These are phyloP conservation scores for Anadara kagoshimensis DNA, from an alignment of 1,140 invertebrate genomes.

Conservation along the genomic window DNA sequence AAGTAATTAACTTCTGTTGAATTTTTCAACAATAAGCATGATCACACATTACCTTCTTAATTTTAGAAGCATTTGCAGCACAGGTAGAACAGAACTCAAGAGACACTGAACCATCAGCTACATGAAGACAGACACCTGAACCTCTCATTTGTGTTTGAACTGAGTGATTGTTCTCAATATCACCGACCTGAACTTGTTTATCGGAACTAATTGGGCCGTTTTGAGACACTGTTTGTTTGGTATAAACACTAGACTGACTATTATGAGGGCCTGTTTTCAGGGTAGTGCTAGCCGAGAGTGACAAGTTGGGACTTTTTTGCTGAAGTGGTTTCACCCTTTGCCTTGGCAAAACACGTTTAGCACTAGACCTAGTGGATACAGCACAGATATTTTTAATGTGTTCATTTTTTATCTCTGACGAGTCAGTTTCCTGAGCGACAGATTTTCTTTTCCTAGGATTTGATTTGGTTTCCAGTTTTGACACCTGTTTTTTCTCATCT, in stretches of 20 bases:
- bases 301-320: no score
- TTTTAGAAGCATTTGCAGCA: conserved; percentile 18
- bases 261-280: background rate
- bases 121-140: conserved; percentile 27
- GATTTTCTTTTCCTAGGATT: conserved; percentile 12
- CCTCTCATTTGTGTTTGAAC: background rate
- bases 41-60: conserved; percentile 9
- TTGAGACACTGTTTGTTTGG: background rate
- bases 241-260: background rate
- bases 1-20: background rate
- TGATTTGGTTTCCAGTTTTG: background rate
- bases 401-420: background rate
- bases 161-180: background rate
- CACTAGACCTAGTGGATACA: background rate
- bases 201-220: background rate
- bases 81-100: conserved; percentile 31
- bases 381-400: conserved; percentile 1
- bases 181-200: background rate
- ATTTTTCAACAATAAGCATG: conserved; percentile 21
- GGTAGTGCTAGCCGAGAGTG: no score
- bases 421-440: conserved; percentile 38
- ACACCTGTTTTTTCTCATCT: conserved; percentile 49
- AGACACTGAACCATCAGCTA: conserved; percentile 19
- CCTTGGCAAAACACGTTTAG: conserved; percentile 4
- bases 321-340: background rate